Evolutionary conservation across 2,888 invertebrate species (phyloP).

Genomic region (Mythimna albipuncta): DNA sequence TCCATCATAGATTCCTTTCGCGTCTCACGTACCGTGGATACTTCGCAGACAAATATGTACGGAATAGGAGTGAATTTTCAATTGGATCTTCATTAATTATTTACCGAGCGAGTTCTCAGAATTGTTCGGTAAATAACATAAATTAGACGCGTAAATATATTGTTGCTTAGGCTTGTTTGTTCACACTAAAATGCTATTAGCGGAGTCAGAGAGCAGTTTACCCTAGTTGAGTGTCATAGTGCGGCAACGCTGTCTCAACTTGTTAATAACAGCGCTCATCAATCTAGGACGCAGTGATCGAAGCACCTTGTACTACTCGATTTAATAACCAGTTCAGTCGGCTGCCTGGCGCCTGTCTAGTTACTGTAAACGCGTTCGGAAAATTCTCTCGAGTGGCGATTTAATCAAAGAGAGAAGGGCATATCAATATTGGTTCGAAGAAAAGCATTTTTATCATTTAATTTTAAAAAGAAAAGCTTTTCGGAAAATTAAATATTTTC

Average conservation of each 20-base stretch:
- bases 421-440: conserved; percentile 18
- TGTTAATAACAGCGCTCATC: conserved; percentile 53
- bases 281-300: conserved; percentile 52
- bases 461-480: conserved; percentile 28
- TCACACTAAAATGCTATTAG: conserved; percentile 61
- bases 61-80: conserved; percentile 74
- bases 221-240: conserved; percentile 55
- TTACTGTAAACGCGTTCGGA: conserved; percentile 37
- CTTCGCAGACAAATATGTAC: conserved; percentile 74
- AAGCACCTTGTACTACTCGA: conserved; percentile 51
- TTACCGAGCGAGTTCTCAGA: conserved; percentile 64
- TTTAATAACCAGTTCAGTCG: conserved; percentile 51
- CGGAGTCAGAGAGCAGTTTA: conserved; percentile 58
- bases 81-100: conserved; percentile 75
- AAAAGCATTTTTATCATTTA: conserved; percentile 29
- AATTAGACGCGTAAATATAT: conserved; percentile 64
- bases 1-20: conserved; percentile 78
- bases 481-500: conserved; percentile 25
- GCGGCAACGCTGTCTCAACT: conserved; percentile 39
- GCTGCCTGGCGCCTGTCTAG: conserved; percentile 29
- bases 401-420: conserved; percentile 41
- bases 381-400: conserved; percentile 41
- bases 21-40: conserved; percentile 72
- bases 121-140: conserved; percentile 67
- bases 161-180: conserved; percentile 55